Conservation (phyloP, 2,797 vertebrate species). For the Cyprinella venusta region DNA sequence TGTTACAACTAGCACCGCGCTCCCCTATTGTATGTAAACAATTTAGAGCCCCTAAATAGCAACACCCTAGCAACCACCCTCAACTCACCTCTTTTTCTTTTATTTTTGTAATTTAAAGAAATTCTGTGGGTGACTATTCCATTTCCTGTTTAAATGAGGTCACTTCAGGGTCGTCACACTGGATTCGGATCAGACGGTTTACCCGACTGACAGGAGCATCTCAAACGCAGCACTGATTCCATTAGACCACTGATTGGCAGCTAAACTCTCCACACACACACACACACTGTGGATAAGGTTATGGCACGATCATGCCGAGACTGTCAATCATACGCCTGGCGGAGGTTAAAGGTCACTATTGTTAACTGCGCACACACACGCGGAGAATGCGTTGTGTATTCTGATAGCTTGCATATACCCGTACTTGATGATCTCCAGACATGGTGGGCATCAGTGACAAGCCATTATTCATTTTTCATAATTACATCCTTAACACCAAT, state of each 20-base stretch:
- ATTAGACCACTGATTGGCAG: constrained; percentile 33
- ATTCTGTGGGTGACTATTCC: not conserved
- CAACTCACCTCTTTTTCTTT: not conserved
- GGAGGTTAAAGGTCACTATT: constrained; percentile 44
- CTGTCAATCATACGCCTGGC: constrained; percentile 50
- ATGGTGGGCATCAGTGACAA: constrained; percentile 78
- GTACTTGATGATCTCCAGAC: constrained; percentile 76
- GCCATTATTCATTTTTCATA: constrained; percentile 82
- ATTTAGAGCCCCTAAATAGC: not conserved
- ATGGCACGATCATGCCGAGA: not conserved
- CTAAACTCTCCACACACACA: constrained; percentile 21
- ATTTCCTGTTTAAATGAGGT: constrained; percentile 50
- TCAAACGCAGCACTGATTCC: constrained; percentile 38
- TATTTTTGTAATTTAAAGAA: not conserved
- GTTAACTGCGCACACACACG: constrained; percentile 29
- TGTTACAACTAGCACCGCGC: too few species aligned
- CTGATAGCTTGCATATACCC: not conserved
- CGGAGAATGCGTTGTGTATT: constrained; percentile 15
- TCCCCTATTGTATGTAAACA: not conserved
- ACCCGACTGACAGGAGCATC: constrained; percentile 44
- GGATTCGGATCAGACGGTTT: constrained; percentile 50
- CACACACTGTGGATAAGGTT: constrained; percentile 49
- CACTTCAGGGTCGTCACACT: constrained; percentile 19
- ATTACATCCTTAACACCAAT: constrained; percentile 84
- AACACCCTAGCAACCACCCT: not conserved